A percentile compares a stretch with the other conserved stretches of the same genome.
Conservation (phyloP, 2,888 invertebrate genomes). For the Phania funesta region DNA sequence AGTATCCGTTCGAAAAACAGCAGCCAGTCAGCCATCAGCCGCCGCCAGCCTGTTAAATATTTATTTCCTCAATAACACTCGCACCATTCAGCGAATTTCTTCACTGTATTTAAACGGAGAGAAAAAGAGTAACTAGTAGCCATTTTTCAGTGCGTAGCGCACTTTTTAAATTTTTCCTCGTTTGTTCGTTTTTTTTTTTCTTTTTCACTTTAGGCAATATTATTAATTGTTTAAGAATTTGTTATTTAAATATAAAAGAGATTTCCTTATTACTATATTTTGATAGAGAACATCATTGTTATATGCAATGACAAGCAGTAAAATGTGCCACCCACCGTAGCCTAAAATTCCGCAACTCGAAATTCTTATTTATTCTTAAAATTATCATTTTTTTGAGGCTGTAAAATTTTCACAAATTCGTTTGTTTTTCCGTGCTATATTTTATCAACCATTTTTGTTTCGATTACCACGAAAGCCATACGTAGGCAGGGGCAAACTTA, state of each 20-base stretch:
- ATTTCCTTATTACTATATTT: neutral
- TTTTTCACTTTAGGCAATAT: slow-evolving; percentile 18
- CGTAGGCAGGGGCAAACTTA: slow-evolving; percentile 54
- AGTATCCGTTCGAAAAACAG: slow-evolving; percentile 45
- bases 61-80: slow-evolving; percentile 24
- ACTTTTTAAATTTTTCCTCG: slow-evolving; percentile 26
- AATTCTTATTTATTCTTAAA: neutral
- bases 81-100: slow-evolving; percentile 2
- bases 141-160: slow-evolving; percentile 46
- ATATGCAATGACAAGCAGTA: too few relatives aligned
- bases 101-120: slow-evolving; percentile 18
- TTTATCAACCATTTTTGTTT: slow-evolving; percentile 27
- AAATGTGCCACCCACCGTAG: slow-evolving; percentile 6
- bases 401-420: slow-evolving; percentile 20
- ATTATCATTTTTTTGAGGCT: slow-evolving; percentile 1
- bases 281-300: neutral
- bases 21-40: slow-evolving; percentile 17
- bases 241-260: slow-evolving; percentile 6
- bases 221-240: slow-evolving; percentile 2
- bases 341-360: slow-evolving; percentile 8
- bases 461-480: slow-evolving; percentile 51
- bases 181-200: neutral
- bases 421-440: slow-evolving; percentile 14
- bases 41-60: slow-evolving; percentile 4
- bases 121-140: slow-evolving; percentile 17